These are phyloP conservation scores for Stegana nigrithorax DNA, from an alignment of 2,888 invertebrate genomes.

Conservation along the genomic window DNA sequence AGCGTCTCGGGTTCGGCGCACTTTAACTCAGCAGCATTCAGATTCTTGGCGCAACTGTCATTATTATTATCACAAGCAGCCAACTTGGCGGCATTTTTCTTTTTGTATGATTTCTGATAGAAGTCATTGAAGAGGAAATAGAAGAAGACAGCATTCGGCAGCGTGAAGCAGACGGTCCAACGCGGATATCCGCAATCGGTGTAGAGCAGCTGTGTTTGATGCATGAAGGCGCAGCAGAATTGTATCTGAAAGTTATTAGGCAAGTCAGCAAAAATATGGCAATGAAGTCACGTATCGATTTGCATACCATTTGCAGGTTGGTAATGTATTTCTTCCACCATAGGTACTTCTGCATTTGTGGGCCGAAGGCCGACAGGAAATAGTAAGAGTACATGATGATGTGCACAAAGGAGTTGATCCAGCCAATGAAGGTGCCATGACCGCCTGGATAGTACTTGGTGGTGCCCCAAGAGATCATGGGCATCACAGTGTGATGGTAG, in stretches of 20 bases:
- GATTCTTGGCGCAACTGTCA: constrained; percentile 51
- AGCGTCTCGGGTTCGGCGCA: constrained; percentile 20
- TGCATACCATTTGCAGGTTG: constrained; percentile 85
- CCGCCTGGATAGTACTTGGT: constrained; percentile 89
- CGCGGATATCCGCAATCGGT: constrained; percentile 90
- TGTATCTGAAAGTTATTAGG: too few relatives aligned
- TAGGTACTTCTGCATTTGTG: constrained; percentile 85
- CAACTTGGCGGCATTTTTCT: constrained; percentile 57
- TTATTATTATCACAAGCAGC: constrained; percentile 53
- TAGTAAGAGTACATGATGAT: constrained; percentile 96
- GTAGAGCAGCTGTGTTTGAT: constrained; percentile 86
- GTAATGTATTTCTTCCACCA: constrained; percentile 97
- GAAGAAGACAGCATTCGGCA: constrained; percentile 92
- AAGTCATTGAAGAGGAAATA: constrained; percentile 92
- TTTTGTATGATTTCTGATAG: constrained; percentile 82
- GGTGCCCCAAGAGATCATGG: constrained; percentile 92
- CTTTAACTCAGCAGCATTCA: constrained; percentile 36
- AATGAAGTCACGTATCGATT: not conserved
- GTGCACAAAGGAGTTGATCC: constrained; percentile 94
- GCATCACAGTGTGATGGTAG: constrained; percentile 96
- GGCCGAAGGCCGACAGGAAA: constrained; percentile 88
- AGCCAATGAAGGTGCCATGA: constrained; percentile 86
- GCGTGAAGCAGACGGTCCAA: constrained; percentile 84
- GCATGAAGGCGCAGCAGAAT: constrained; percentile 88
- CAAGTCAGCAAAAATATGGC: too few relatives aligned